Base-by-base conservation (phyloP, 2,113 vertebrate genomes). In the Chaenocephalus aceratus region DNA sequence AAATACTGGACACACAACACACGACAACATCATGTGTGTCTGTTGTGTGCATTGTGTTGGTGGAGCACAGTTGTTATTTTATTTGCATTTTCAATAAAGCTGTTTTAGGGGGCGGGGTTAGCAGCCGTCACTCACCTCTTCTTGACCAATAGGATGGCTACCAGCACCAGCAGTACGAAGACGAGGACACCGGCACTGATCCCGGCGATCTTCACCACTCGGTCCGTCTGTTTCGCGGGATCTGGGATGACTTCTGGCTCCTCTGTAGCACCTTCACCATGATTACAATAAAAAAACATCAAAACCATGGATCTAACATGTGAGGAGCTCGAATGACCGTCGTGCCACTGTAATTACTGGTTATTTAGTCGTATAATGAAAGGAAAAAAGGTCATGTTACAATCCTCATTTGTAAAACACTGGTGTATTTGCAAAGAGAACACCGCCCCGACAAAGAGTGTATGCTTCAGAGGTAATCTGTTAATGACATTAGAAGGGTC, bases 161-260 rank as follows among this genome's bases (percentile, higher is more conserved):
- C 96, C 36, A 99, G 96, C 79, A 99, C 97, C 79, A 99, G 96
- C 5, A 99, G 94, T 88, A 98, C 96, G 88, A 99, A 99, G 85
- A 99, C 97, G 71, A 99, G 93, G 77, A 98, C 97, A 4, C 96
- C 97, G 4, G 98, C 97, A 84, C 97, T 98, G 84, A 99, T 99
- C 73, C 98, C 98, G 6, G 98, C 98, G 41, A 99, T 99, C 93
- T 99, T 99, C 91, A 99, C 97, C 82, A 99, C 98, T 21, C 97
- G 94, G 79, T 99, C 98, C 4, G 98, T 98, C 92, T 99, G 98
- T 79, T 99, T 99, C 16, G 96, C 97, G 0, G 98, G 98, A 82
- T 99, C 98, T 0, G 98, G 98, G 82, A 99, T 97, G 86, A 99
- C 97, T 82, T 99, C 97, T 48, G 97, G 98, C 91, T 99, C 98